These are phyloP conservation scores for Napeogenes inachia DNA, from an alignment of 2,888 invertebrate genomes.

Conservation along the genomic window DNA sequence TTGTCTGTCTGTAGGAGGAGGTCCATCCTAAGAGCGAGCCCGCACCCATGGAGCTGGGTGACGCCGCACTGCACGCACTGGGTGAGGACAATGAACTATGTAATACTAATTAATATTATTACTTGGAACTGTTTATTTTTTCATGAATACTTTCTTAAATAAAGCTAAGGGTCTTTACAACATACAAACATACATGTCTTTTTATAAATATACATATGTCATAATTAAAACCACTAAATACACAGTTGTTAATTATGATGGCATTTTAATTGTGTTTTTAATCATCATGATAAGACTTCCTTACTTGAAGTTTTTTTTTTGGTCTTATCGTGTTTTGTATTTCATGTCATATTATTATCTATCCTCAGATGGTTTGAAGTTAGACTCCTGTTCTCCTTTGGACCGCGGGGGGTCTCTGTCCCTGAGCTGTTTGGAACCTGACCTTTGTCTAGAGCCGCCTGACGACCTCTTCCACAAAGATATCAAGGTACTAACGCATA, in stretches of 20 bases:
- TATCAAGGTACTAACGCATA: constrained; percentile 50
- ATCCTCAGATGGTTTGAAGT: constrained; percentile 59
- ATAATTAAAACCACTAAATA: no score
- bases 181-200: no score
- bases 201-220: no score
- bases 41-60: not conserved
- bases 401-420: constrained; percentile 57
- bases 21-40: constrained; percentile 4
- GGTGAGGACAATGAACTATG: not conserved
- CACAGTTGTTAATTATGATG: no score
- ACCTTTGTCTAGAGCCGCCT: constrained; percentile 58
- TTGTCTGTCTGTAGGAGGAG: not conserved
- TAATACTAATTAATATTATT: no score
- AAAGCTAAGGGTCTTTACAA: no score
- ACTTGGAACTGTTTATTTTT: no score
- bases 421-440: constrained; percentile 54
- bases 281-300: not conserved
- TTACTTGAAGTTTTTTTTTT: not conserved
- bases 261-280: no score
- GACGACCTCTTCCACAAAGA: constrained; percentile 64
- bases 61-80: constrained; percentile 1
- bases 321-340: not conserved
- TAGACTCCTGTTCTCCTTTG: constrained; percentile 57
- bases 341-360: constrained; percentile 3
- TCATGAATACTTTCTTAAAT: no score